Percentiles rank a stretch among this genome's conserved stretches.
Evolutionary conservation across 2,797 vertebrate genomes (phyloP).

Genomic region (Myotis findleyi): DNA sequence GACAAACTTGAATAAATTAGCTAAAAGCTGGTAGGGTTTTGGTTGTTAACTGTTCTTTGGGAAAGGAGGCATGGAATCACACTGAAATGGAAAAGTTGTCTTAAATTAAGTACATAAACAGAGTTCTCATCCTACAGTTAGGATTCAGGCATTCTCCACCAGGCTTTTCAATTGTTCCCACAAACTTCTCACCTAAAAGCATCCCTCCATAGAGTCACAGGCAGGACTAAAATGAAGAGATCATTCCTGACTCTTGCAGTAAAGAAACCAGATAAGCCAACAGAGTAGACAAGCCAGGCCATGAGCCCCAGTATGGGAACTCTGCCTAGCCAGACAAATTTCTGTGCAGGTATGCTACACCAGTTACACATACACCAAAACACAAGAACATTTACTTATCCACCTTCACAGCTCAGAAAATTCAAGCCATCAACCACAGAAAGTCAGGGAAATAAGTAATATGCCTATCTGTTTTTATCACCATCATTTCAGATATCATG

Average conservation of each 20-base stretch:
- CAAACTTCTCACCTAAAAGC: not conserved
- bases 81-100: not conserved
- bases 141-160: not conserved
- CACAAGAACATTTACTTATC: not conserved
- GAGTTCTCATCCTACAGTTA: not conserved
- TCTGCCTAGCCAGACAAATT: not conserved
- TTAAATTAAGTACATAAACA: conserved; percentile 10
- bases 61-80: not conserved
- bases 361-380: not conserved
- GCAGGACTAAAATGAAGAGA: not conserved
- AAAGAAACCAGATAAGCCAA: not conserved
- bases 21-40: not conserved
- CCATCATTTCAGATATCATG: conserved; percentile 12
- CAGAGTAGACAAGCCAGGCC: not conserved
- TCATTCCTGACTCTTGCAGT: not conserved
- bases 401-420: conserved; percentile 4
- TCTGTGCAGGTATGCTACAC: not conserved
- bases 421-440: not conserved
- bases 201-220: not conserved
- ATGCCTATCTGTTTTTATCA: not conserved
- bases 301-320: not conserved
- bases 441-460: conserved; percentile 38
- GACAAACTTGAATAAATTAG: not conserved
- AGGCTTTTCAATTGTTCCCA: not conserved
- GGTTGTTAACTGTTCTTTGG: not conserved